Evolutionary conservation across 1,140 invertebrate genomes (phyloP).

Genomic region (Hyphantria cunea): DNA sequence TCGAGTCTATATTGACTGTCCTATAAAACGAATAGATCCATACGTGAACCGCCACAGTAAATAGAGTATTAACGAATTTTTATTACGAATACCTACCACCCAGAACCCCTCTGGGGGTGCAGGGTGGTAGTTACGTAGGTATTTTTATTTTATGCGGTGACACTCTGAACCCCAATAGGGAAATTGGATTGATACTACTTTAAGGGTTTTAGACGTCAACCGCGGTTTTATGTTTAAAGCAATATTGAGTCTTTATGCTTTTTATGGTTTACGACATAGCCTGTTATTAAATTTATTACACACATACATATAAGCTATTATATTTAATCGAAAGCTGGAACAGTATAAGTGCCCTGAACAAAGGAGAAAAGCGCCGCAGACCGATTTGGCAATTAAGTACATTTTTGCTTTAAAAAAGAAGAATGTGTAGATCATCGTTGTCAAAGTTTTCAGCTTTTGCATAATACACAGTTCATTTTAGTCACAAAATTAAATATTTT

Average conservation of each 20-base stretch:
- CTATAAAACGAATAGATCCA: conserved; percentile 18
- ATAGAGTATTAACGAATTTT: conserved; percentile 73
- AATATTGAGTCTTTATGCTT: conserved; percentile 66
- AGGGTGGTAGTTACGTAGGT: conserved; percentile 63
- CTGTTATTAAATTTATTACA: conserved; percentile 36
- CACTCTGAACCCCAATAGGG: conserved; percentile 70
- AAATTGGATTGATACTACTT: conserved; percentile 78
- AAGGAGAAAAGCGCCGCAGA: background rate
- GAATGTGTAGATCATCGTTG: no score
- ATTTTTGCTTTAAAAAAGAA: no score
- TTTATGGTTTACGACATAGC: conserved; percentile 52
- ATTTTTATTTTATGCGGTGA: conserved; percentile 76
- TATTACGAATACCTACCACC: conserved; percentile 47
- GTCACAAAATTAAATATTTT: no score
- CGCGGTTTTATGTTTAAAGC: conserved; percentile 58
- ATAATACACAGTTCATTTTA: no score
- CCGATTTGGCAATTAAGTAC: no score
- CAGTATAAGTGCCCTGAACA: background rate
- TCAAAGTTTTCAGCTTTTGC: no score
- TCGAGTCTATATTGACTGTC: conserved; percentile 16
- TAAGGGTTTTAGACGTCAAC: conserved; percentile 72
- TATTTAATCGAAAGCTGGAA: no score
- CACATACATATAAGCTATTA: no score
- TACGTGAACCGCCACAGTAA: conserved; percentile 57
- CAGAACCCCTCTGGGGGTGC: conserved; percentile 11